These are phyloP conservation scores for Podabrus alpinus DNA, from an alignment of 2,888 invertebrate genomes.

Conservation along the genomic window DNA sequence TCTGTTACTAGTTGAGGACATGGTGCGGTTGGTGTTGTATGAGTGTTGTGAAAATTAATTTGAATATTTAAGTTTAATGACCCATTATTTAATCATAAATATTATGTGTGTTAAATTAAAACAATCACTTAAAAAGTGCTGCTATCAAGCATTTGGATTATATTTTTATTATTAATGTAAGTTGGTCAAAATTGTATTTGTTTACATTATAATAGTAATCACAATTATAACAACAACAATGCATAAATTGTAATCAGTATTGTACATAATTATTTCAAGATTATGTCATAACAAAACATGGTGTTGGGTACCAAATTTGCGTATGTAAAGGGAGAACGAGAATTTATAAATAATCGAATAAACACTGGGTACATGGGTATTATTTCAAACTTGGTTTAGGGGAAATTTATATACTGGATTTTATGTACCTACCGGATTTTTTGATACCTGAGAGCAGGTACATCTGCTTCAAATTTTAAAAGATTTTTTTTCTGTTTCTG, in stretches of 20 bases:
- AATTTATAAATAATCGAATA: neutral
- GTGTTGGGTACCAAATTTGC: neutral
- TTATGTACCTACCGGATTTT: neutral
- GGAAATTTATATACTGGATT: neutral
- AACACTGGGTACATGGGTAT: neutral
- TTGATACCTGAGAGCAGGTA: neutral
- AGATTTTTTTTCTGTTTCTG: neutral
- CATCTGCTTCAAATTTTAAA: neutral
- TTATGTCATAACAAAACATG: neutral
- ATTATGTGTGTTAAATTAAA: neutral
- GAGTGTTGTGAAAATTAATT: neutral
- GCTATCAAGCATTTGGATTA: neutral
- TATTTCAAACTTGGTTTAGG: neutral
- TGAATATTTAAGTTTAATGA: neutral
- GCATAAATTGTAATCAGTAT: neutral
- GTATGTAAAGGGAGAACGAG: neutral
- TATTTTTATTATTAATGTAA: neutral
- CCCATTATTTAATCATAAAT: neutral
- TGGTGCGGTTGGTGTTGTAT: neutral
- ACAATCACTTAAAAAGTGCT: neutral
- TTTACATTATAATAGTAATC: neutral
- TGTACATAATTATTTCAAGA: neutral
- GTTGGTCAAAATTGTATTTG: neutral
- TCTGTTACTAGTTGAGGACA: neutral
- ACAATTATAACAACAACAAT: neutral